A percentile compares a stretch with the other conserved stretches of the same genome.
Conservation (phyloP, 1,140 invertebrate species). For the Drosophila seguyi region DNA sequence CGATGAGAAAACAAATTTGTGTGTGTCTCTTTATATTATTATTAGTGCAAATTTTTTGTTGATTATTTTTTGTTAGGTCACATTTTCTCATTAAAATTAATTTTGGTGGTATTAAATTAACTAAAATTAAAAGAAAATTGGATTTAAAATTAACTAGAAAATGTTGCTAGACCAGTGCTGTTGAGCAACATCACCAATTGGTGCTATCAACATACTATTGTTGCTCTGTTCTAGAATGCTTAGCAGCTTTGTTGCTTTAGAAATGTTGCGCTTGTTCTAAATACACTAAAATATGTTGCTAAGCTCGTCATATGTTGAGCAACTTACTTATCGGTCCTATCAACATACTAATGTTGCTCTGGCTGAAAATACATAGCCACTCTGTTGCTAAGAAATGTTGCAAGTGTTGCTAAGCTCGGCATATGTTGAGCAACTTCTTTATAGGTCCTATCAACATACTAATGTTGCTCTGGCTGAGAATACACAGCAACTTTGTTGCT, state of each 20-base stretch:
- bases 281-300: too few species aligned
- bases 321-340: too few species aligned
- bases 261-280: too few species aligned
- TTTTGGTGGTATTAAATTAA: not conserved
- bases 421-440: not conserved
- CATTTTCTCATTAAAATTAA: too few species aligned
- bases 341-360: too few species aligned
- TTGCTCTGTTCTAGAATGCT: not conserved
- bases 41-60: not conserved
- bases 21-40: not conserved
- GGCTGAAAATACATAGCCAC: too few species aligned
- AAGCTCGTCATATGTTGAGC: too few species aligned
- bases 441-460: not conserved
- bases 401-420: too few species aligned
- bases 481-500: not conserved
- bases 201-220: not conserved
- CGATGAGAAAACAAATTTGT: conserved; percentile 10
- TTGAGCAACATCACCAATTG: not conserved
- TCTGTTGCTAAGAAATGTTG: too few species aligned
- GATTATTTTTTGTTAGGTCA: not conserved
- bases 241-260: not conserved
- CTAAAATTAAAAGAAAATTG: not conserved
- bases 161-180: not conserved
- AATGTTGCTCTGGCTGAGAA: not conserved
- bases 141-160: not conserved